Conservation (phyloP, 2,888 invertebrate species). For the Pterostichus niger region DNA sequence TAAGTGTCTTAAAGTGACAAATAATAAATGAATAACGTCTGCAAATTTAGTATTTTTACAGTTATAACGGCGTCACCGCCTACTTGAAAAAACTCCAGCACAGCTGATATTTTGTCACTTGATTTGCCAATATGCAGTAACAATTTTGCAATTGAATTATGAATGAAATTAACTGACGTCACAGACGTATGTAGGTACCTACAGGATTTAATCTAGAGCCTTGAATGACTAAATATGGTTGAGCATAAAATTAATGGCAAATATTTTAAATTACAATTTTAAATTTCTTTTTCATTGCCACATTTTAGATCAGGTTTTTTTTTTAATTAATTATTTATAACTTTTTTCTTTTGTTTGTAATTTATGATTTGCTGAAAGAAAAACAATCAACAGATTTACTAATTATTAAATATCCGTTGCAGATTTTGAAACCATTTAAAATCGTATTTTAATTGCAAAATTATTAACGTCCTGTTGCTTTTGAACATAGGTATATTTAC, state of each 20-base stretch:
- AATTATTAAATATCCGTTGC: too few species aligned
- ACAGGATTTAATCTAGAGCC: constrained; percentile 15
- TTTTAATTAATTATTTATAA: constrained; percentile 22
- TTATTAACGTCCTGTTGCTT: too few species aligned
- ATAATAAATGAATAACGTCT: too few species aligned
- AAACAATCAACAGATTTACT: not conserved
- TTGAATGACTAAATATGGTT: constrained; percentile 39
- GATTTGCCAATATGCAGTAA: constrained; percentile 27
- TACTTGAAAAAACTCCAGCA: not conserved
- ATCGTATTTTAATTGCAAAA: too few species aligned
- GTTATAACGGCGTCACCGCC: constrained; percentile 1
- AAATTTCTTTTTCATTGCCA: constrained; percentile 18
- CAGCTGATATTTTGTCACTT: not conserved
- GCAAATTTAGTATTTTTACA: constrained; percentile 2
- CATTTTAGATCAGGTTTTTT: constrained; percentile 19
- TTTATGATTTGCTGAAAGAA: not conserved
- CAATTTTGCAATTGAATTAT: constrained; percentile 38
- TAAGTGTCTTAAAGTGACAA: too few species aligned
- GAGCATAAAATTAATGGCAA: constrained; percentile 9
- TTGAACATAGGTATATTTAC: too few species aligned
- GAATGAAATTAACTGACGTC: constrained; percentile 36
- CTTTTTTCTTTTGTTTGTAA: constrained; percentile 2
- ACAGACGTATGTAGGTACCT: constrained; percentile 13
- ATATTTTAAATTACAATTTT: constrained; percentile 6
- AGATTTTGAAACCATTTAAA: not conserved